These are phyloP conservation scores for Drosophila ogumai DNA, from an alignment of 1,140 invertebrate genomes.

Conservation along the genomic window DNA sequence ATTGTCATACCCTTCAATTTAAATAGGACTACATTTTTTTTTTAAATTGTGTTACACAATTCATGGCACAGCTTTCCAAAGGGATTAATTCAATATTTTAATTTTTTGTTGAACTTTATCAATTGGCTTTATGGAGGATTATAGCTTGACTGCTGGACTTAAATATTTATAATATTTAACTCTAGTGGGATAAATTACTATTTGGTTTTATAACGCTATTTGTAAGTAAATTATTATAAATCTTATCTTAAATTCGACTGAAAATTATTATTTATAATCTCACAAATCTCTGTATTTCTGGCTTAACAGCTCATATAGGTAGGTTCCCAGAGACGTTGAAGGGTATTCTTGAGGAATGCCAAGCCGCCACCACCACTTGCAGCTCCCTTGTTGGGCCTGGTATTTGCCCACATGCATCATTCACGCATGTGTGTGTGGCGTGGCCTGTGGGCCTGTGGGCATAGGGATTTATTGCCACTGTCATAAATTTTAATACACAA, in stretches of 20 bases:
- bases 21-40: neutral
- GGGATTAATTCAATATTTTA: neutral
- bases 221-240: neutral
- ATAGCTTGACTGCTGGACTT: too few relatives aligned
- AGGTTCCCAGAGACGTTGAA: neutral
- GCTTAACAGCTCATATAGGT: neutral
- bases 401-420: conserved; percentile 46
- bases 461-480: conserved; percentile 61
- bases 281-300: neutral
- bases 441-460: conserved; percentile 19
- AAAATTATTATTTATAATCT: neutral
- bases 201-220: too few relatives aligned
- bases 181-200: too few relatives aligned
- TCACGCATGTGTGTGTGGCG: conserved; percentile 32
- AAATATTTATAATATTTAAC: too few relatives aligned
- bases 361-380: neutral
- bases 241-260: neutral
- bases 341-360: conserved; percentile 23
- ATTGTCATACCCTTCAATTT: conserved; percentile 53
- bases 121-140: neutral
- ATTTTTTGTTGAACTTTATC: neutral
- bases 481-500: conserved; percentile 71
- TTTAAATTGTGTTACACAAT: neutral
- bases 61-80: neutral
- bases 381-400: conserved; percentile 17